Evolutionary conservation across 1,140 invertebrate genomes (phyloP), one percentile per base, ranked within the genome.

Genomic region (Aphelinus certus): DNA sequence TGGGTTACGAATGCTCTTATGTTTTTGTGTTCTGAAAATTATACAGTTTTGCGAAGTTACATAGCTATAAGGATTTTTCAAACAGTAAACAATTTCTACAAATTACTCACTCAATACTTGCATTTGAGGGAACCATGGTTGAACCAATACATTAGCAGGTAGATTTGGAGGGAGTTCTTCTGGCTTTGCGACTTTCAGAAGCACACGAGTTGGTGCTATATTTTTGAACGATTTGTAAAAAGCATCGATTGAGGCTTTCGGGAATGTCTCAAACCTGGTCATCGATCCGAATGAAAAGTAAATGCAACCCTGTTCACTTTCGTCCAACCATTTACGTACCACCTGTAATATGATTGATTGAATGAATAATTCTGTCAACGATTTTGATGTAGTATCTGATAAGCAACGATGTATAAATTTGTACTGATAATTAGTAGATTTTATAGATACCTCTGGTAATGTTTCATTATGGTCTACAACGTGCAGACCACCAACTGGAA

Each of bases 251-350:
- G 66, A 81, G 69, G 75, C 42, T 63, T 81, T 79, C 66, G 81
- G 76, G 79, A 86, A 68, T 82, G 88, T 82, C 90, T 91, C 89
- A 86, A 92, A 87, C 89, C 91, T 90, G 85, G 91, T 84, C 82
- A 91, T 90, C 4, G 93, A 92, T n/a, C 93, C 93, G 81, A 94
- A 90, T 78, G 91, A 92, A 73, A 94, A 92, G 75, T 92, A 92
- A 61, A 95, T 89, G 5, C 93, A 91, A 2, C 93, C 93, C 76
- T 93, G 83, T 74, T 90, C 85, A 48, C 92, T 90, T 76, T 89
- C 90, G 76, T 93, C 91, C 48, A 94, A 83, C 83, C 92, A 91
- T 73, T 91, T 90, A 79, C 91, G 87, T 4, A 94, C 80, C 64
- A 92, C 91, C 91, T 93, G 7, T 26, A 60, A 4, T 46, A 53